Evolutionary conservation across 2,797 vertebrate species (phyloP).

Genomic region (Odontamblyopus rebecca): DNA sequence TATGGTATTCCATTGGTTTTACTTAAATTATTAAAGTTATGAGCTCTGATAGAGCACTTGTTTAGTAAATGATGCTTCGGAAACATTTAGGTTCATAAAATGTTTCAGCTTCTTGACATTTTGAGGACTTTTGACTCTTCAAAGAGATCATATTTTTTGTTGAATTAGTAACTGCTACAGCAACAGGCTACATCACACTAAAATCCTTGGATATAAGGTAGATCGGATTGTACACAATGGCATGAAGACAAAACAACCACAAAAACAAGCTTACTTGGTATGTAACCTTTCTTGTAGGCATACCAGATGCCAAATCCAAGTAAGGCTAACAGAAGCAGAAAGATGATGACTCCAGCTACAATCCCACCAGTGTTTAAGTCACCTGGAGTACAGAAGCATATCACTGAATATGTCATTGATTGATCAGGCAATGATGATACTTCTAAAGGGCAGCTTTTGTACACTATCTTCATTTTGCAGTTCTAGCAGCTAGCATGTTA

Average conservation of each 20-base stretch:
- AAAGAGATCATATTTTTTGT: no score
- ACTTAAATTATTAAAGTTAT: no score
- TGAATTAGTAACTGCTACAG: not conserved
- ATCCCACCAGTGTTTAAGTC: conserved; percentile 87
- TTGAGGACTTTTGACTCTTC: no score
- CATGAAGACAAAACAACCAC: not conserved
- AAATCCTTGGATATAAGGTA: not conserved
- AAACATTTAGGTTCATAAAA: no score
- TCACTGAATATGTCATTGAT: not conserved
- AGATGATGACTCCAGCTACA: conserved; percentile 85
- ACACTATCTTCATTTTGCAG: not conserved
- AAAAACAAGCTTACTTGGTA: conserved; percentile 81
- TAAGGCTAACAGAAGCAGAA: conserved; percentile 79
- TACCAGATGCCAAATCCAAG: conserved; percentile 85
- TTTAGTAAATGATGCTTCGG: no score
- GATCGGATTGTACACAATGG: not conserved
- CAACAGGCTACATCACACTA: not conserved
- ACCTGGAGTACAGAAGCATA: conserved; percentile 62
- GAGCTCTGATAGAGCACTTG: no score
- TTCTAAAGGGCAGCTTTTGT: not conserved
- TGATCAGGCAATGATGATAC: not conserved
- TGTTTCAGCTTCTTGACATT: no score
- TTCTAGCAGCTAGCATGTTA: not conserved
- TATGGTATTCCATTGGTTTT: no score
- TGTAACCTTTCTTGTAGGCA: conserved; percentile 85